phyloP scores from a whole-genome alignment of 2,797 vertebrate species.

The Melanotaenia boesemani region DNA sequence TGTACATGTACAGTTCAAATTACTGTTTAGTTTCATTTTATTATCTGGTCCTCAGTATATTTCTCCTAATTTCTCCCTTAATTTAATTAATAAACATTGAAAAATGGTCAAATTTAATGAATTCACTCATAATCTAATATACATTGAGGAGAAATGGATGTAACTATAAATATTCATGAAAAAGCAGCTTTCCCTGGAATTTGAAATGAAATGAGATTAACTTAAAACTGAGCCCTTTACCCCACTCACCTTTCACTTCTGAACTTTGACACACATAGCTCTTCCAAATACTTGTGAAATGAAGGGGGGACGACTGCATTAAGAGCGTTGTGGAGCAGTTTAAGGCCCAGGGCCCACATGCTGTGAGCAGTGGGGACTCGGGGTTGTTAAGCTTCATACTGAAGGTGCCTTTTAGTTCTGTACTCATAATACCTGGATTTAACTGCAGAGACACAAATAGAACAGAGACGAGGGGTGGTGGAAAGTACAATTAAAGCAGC shows the following conservation, averaged over 20 bases:
- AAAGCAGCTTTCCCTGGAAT: slow-evolving; percentile 28
- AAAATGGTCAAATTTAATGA: slow-evolving; percentile 22
- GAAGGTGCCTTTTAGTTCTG: slow-evolving; percentile 80
- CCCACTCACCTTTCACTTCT: slow-evolving; percentile 53
- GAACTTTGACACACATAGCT: slow-evolving; percentile 52
- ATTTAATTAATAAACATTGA: slow-evolving; percentile 28
- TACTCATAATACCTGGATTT: slow-evolving; percentile 74
- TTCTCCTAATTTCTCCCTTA: background rate
- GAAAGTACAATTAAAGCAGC: background rate
- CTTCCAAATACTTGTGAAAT: slow-evolving; percentile 44
- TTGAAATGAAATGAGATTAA: slow-evolving; percentile 50
- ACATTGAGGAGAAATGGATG: slow-evolving; percentile 53
- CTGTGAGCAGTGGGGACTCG: slow-evolving; percentile 27
- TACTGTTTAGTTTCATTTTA: slow-evolving; percentile 2
- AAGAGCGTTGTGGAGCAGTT: slow-evolving; percentile 20
- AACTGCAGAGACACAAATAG: slow-evolving; percentile 60
- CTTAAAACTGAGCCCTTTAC: slow-evolving; percentile 31
- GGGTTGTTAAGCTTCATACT: slow-evolving; percentile 75
- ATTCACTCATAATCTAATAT: slow-evolving; percentile 41
- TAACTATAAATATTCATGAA: slow-evolving; percentile 62
- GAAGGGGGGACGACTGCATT: slow-evolving; percentile 9
- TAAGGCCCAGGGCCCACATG: slow-evolving; percentile 5
- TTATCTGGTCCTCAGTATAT: background rate
- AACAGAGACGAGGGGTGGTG: background rate
- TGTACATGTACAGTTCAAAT: slow-evolving; percentile 6